These are phyloP conservation scores for Podarcis lilfordi DNA, from an alignment of 2,797 vertebrate species.

Conservation along the genomic window DNA sequence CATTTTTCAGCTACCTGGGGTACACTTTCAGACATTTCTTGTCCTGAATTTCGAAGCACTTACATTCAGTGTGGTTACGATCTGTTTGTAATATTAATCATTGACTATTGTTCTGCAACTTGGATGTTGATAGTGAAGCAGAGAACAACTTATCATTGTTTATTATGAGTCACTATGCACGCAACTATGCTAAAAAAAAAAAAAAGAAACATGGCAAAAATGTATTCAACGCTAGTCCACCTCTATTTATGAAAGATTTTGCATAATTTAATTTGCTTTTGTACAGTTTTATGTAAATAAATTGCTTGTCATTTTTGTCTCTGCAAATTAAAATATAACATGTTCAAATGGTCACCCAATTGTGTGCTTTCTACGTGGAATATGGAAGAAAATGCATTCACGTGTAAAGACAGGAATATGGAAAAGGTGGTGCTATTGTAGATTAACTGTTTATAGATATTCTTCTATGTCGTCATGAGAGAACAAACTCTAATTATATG, in stretches of 20 bases:
- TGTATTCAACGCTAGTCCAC: constrained; percentile 99
- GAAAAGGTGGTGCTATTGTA: not conserved
- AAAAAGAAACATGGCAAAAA: constrained; percentile 88
- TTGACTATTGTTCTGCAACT: constrained; percentile 98
- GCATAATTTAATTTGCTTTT: constrained; percentile 99
- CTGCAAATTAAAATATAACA: constrained; percentile 99
- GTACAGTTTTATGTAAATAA: constrained; percentile 99
- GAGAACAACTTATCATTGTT: constrained; percentile 98
- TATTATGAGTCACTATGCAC: constrained; percentile 99
- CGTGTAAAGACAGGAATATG: constrained; percentile 41
- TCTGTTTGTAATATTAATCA: constrained; percentile 97
- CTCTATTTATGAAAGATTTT: constrained; percentile 99
- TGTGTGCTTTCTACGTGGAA: constrained; percentile 69
- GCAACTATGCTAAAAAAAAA: constrained; percentile 92
- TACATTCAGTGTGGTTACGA: constrained; percentile 90
- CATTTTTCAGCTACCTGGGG: constrained; percentile 77
- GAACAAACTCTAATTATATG: not conserved
- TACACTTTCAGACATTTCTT: constrained; percentile 83
- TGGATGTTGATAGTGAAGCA: constrained; percentile 99
- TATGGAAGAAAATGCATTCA: constrained; percentile 40
- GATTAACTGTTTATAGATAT: not conserved
- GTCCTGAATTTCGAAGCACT: constrained; percentile 87
- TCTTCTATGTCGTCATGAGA: not conserved
- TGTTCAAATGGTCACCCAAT: constrained; percentile 84
- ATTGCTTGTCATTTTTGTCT: constrained; percentile 99